A percentile compares a stretch with the other conserved stretches of the same genome.
Evolutionary conservation across 2,113 vertebrate species (phyloP).

Genomic region (Carettochelys insculpta): DNA sequence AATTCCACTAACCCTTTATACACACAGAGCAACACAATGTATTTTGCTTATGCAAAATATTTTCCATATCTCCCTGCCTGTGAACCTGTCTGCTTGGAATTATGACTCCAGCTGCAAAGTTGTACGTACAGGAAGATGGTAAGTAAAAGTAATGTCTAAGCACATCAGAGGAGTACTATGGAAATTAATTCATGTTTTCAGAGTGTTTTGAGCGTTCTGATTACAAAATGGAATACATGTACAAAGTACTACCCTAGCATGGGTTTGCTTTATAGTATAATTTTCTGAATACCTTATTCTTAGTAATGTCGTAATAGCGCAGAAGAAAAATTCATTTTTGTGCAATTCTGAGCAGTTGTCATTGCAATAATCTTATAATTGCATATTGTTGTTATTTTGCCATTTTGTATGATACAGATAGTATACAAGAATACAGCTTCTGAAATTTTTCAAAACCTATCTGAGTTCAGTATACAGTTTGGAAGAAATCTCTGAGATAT

Average conservation of each 20-base stretch:
- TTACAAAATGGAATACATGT: background rate
- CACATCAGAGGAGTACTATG: background rate
- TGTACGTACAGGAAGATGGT: background rate
- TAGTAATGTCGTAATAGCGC: background rate
- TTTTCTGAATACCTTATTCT: background rate
- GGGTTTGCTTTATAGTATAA: background rate
- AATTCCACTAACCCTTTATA: background rate
- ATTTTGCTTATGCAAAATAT: background rate
- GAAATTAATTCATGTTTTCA: accelerated
- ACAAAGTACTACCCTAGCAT: accelerated
- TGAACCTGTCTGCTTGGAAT: background rate
- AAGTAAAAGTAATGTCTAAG: background rate
- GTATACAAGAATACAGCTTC: background rate
- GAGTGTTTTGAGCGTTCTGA: background rate
- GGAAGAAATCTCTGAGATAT: background rate
- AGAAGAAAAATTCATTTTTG: background rate
- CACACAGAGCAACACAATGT: background rate
- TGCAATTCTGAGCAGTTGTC: background rate
- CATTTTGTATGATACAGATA: background rate
- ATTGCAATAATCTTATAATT: background rate
- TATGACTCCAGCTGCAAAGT: background rate
- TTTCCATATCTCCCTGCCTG: background rate
- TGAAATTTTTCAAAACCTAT: background rate
- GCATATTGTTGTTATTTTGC: accelerated
- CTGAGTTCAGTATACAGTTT: background rate